Evolutionary conservation across 2,797 vertebrate genomes (phyloP).

Genomic region (Peromyscus nudipes): DNA sequence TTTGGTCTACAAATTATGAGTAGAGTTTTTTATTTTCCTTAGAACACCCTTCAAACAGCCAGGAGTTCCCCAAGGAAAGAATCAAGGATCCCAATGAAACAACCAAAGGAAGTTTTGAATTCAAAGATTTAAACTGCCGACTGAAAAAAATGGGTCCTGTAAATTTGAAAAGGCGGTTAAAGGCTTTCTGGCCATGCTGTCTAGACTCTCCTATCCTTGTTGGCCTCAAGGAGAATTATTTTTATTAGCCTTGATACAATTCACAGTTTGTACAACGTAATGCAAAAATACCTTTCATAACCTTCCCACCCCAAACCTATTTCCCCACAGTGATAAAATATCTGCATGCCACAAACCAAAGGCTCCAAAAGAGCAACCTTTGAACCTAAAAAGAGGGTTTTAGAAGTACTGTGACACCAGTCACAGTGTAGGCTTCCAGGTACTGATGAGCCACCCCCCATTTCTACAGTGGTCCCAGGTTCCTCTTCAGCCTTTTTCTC

Average conservation of each 20-base stretch:
- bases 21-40: constrained; percentile 47
- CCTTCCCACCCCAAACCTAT: not conserved
- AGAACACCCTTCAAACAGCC: constrained; percentile 48
- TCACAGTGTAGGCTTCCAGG: too few relatives aligned
- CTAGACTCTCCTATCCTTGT: constrained; percentile 20
- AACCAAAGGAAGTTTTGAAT: constrained; percentile 60
- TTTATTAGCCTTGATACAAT: constrained; percentile 25
- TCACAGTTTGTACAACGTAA: constrained; percentile 13
- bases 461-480: not conserved
- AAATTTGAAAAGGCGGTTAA: constrained; percentile 49
- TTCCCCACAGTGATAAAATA: not conserved
- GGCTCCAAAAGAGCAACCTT: not conserved
- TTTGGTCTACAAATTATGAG: constrained; percentile 21
- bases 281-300: not conserved
- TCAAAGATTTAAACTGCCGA: constrained; percentile 25
- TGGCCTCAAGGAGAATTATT: not conserved
- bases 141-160: constrained; percentile 46
- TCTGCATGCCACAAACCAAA: not conserved
- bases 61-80: constrained; percentile 62
- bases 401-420: not conserved
- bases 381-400: not conserved
- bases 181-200: constrained; percentile 21
- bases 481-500: constrained; percentile 4
- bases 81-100: constrained; percentile 4
- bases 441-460: not conserved